Base-by-base conservation (phyloP, 2,888 invertebrate genomes). In the Dynastes maya region DNA sequence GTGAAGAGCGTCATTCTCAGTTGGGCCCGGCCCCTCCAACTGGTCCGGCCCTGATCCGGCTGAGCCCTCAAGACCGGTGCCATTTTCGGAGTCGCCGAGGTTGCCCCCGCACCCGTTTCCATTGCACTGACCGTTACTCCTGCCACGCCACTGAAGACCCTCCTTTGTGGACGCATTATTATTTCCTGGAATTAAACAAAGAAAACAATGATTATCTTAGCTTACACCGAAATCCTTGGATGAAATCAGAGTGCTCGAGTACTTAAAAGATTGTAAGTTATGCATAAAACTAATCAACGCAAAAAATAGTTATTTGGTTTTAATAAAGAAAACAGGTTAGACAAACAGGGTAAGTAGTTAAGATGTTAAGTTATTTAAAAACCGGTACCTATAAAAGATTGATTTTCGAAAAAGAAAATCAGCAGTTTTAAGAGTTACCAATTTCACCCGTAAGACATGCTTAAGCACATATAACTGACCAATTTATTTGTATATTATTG, bases 1-100 rank as follows among this genome's bases (percentile, higher is more conserved):
- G 96, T 97, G 96, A 97, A 97, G 93, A 97, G 95, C 91, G 96
- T 97, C 95, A 95, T 96, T 94, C 96, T 93, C 91, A 96, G 94
- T 92, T 97, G 96, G 91, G 95, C 94, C 94, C 95, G 94, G 90
- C 95, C 96, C 94, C 96, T 95, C 87, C 91, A 92, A 83, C 89
- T 92, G 90, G 76, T 92, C 83, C 88, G 91, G 91, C 91, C 91
- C 91, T 91, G 90, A 90, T 91, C 90, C 86, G 90, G 90, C 90
- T 88, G 91, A 81, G 87, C 89, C 83, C 88, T 90, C 58, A 88
- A 89, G 61, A 87, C 89, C 58, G 89, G 90, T 80, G 89, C 84
- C 82, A 88, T 90, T 85, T 80, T 83, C 89, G 2, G 87, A 88
- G 88, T 89, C 89, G 88, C 89, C 89, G 89, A 90, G 88, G 45